Conservation (phyloP, 1,140 invertebrate genomes). For the Nautilus pompilius region DNA sequence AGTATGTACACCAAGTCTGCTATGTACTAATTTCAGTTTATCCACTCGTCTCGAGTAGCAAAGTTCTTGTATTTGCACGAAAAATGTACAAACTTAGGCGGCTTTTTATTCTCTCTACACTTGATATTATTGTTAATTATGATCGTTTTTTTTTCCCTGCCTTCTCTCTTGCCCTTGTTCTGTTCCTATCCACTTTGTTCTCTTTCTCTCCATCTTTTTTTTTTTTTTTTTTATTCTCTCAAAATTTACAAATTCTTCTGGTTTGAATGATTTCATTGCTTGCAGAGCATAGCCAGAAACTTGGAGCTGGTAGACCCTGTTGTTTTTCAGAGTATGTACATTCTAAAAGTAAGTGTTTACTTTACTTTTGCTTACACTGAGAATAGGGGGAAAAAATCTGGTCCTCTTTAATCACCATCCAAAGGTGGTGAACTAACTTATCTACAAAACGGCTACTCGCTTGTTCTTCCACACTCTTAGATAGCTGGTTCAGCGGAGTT, state of each 20-base stretch:
- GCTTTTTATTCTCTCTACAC: not conserved
- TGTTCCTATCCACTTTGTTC: not conserved
- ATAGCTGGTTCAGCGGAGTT: too few species aligned
- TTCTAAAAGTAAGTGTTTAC: conserved; percentile 77
- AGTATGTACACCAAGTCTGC: too few species aligned
- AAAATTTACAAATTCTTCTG: not conserved
- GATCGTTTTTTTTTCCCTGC: not conserved
- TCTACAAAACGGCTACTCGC: too few species aligned
- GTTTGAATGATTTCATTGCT: conserved; percentile 12
- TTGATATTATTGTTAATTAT: not conserved
- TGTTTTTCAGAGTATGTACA: conserved; percentile 95
- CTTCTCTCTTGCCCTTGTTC: not conserved
- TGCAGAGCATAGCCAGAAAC: conserved; percentile 51
- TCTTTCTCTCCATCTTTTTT: not conserved
- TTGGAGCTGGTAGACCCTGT: conserved; percentile 76
- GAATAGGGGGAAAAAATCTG: too few species aligned
- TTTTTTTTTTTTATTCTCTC: not conserved
- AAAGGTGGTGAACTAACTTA: too few species aligned
- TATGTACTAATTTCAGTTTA: too few species aligned
- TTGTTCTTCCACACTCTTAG: too few species aligned
- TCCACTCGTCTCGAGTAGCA: too few species aligned
- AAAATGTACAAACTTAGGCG: too few species aligned
- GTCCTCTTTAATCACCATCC: too few species aligned
- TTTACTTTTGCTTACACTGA: too few species aligned
- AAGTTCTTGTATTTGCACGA: too few species aligned